Percentiles rank a stretch among this genome's conserved stretches.
These are phyloP conservation scores for Dermolepida albohirtum DNA, from an alignment of 2,888 invertebrate genomes.

Conservation along the genomic window DNA sequence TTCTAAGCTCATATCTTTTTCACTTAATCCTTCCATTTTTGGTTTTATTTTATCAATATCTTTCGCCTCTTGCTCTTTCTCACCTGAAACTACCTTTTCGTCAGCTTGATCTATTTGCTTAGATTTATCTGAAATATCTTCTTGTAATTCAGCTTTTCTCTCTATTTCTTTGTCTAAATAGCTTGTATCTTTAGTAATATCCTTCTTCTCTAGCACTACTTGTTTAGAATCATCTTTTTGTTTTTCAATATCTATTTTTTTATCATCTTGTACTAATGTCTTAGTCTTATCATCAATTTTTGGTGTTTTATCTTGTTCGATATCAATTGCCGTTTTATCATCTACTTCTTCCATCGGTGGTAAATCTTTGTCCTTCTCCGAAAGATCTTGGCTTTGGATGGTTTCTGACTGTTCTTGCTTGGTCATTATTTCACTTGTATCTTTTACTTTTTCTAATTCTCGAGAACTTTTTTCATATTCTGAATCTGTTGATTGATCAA, in stretches of 20 bases:
- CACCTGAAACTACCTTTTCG: neutral
- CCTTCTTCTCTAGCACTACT: neutral
- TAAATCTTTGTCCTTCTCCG: no score
- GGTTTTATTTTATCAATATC: constrained; percentile 5
- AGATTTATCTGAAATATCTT: neutral
- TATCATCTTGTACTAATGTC: neutral
- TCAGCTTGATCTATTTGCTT: neutral
- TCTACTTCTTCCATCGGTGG: neutral
- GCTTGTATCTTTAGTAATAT: neutral
- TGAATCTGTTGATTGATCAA: no score
- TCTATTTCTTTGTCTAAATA: no score
- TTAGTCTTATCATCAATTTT: neutral
- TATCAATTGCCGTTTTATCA: constrained; percentile 37
- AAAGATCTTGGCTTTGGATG: no score
- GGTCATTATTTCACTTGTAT: no score
- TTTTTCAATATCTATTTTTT: neutral
- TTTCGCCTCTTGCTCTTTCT: neutral
- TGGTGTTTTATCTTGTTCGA: constrained; percentile 50
- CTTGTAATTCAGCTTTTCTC: no score
- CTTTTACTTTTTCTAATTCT: no score
- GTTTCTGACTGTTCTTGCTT: no score
- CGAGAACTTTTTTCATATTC: no score
- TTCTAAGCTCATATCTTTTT: constrained; percentile 50
- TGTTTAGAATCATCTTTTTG: neutral
- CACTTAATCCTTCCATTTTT: constrained; percentile 29